A percentile compares a stretch with the other conserved stretches of the same genome.
phyloP scores from a whole-genome alignment of 2,797 vertebrate species.

The Falco columbarius region DNA sequence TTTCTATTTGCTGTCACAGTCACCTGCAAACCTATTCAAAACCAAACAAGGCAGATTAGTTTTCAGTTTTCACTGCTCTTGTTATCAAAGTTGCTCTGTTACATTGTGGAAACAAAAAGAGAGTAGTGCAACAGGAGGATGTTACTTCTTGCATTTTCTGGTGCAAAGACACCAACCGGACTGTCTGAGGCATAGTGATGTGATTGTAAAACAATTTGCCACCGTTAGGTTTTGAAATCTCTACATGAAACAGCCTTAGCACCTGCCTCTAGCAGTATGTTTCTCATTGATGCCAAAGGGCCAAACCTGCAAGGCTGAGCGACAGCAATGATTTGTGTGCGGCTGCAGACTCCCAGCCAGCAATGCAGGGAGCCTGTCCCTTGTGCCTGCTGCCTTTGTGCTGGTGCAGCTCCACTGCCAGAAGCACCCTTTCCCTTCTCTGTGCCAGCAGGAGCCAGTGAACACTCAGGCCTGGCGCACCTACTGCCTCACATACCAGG shows the following conservation, averaged over 20 bases:
- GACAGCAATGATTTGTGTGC: rapidly evolving
- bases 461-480: neutral
- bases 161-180: neutral
- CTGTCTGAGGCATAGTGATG: neutral
- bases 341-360: neutral
- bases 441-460: neutral
- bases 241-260: neutral
- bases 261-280: neutral
- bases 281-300: neutral
- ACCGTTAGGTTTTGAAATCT: neutral
- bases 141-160: neutral
- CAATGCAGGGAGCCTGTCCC: rapidly evolving
- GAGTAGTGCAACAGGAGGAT: rapidly evolving
- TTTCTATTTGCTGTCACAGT: neutral
- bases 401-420: neutral
- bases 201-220: neutral
- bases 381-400: rapidly evolving
- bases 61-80: neutral
- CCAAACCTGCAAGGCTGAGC: neutral
- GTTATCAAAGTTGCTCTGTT: neutral
- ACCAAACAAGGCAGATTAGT: neutral
- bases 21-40: neutral
- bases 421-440: neutral
- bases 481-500: neutral
- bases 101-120: neutral